A percentile compares a stretch with the other conserved stretches of the same genome.
Evolutionary conservation across 2,888 invertebrate genomes (phyloP).

Genomic region (Perdita meconis): DNA sequence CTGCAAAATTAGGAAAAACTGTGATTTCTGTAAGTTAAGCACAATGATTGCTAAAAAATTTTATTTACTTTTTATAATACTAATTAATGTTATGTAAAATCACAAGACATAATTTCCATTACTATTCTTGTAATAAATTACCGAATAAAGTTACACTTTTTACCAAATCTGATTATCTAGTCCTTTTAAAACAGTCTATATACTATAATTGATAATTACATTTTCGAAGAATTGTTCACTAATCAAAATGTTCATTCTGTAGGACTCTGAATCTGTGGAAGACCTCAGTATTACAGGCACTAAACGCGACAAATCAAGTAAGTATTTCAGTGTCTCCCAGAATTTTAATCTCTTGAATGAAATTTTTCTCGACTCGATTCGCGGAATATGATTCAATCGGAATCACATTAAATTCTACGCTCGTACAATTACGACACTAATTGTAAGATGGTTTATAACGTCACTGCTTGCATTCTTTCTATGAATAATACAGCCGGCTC

Average conservation of each 20-base stretch:
- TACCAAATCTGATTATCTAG: too few species aligned
- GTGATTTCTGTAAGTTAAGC: too few species aligned
- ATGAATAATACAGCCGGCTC: conserved; percentile 55
- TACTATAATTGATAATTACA: too few species aligned
- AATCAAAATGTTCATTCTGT: conserved; percentile 16
- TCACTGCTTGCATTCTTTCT: conserved; percentile 57
- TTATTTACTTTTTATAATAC: too few species aligned
- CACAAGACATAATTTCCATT: too few species aligned
- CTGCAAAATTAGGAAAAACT: too few species aligned
- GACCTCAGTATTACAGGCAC: conserved; percentile 82
- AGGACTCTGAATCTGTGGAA: conserved; percentile 85
- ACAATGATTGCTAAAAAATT: too few species aligned
- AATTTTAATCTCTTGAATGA: not conserved
- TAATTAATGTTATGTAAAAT: too few species aligned
- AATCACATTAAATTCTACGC: conserved; percentile 28
- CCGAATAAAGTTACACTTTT: too few species aligned
- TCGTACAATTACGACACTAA: conserved; percentile 31
- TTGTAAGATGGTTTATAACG: conserved; percentile 45
- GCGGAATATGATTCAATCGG: conserved; percentile 4
- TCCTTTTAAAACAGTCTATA: too few species aligned
- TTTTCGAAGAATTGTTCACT: not conserved
- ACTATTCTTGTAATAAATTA: too few species aligned
- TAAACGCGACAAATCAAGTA: conserved; percentile 78
- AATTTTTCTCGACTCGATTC: conserved; percentile 11
- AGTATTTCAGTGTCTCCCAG: conserved; percentile 62